Conservation (phyloP, 1,140 invertebrate genomes). For the Dinothrombium tinctorium region DNA sequence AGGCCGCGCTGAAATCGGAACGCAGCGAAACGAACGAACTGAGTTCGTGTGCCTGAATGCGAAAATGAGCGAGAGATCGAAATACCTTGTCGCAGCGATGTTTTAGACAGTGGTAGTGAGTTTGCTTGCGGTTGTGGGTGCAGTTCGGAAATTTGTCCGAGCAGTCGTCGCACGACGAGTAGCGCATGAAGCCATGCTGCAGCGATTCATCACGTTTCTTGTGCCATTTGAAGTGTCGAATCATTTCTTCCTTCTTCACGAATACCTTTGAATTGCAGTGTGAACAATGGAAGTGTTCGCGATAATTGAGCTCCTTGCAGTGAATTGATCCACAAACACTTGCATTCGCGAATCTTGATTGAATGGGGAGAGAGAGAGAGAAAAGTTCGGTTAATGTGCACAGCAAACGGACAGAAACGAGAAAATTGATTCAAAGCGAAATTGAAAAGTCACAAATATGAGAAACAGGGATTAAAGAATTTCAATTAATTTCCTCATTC, state of each 20-base stretch:
- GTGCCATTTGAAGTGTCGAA: slow-evolving; percentile 96
- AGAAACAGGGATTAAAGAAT: no score
- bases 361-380: background rate
- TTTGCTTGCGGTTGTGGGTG: slow-evolving; percentile 84
- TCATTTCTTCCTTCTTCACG: slow-evolving; percentile 95
- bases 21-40: no score
- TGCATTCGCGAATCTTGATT: slow-evolving; percentile 33
- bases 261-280: slow-evolving; percentile 55
- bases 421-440: no score
- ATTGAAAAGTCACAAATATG: no score
- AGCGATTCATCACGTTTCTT: slow-evolving; percentile 91
- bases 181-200: slow-evolving; percentile 85
- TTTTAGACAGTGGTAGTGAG: slow-evolving; percentile 93
- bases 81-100: slow-evolving; percentile 10
- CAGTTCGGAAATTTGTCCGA: slow-evolving; percentile 50
- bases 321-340: slow-evolving; percentile 49
- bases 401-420: no score
- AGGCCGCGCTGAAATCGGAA: no score
- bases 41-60: background rate
- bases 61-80: background rate
- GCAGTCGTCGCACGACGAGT: slow-evolving; percentile 75
- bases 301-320: slow-evolving; percentile 55
- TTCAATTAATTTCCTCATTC: no score
- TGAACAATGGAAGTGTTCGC: slow-evolving; percentile 81
- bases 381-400: no score